Conservation (phyloP, 2,888 invertebrate genomes). For the Cataglyphis livida region DNA sequence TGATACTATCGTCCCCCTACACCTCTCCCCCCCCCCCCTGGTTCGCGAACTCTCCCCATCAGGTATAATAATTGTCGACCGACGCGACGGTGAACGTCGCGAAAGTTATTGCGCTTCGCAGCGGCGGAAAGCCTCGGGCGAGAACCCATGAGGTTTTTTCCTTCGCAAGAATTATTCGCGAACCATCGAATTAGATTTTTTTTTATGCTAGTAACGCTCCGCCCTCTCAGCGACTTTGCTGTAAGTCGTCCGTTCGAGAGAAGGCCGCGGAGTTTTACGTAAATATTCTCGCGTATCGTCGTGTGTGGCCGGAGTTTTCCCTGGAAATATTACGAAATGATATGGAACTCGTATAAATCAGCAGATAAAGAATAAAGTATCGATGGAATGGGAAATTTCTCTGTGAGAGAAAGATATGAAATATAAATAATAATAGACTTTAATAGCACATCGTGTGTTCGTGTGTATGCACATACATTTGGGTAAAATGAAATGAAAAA, state of each 20-base stretch:
- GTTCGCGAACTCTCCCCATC: slow-evolving; percentile 27
- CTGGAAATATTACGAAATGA: neutral
- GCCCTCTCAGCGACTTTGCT: slow-evolving; percentile 5
- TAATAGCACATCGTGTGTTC: neutral
- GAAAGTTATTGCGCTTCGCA: slow-evolving; percentile 47
- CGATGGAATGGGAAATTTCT: neutral
- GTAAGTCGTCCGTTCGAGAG: slow-evolving; percentile 33
- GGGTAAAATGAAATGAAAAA: neutral
- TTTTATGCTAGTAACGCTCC: neutral
- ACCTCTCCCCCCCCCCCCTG: neutral
- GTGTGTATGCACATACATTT: neutral
- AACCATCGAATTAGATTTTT: slow-evolving; percentile 42
- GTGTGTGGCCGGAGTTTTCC: neutral
- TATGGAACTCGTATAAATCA: neutral
- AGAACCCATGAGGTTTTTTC: slow-evolving; percentile 20
- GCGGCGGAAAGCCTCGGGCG: slow-evolving; percentile 23
- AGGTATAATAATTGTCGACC: slow-evolving; percentile 45
- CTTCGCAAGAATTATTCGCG: slow-evolving; percentile 44
- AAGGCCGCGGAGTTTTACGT: slow-evolving; percentile 10
- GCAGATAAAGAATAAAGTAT: neutral
- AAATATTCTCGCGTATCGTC: slow-evolving; percentile 9
- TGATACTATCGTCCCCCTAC: neutral
- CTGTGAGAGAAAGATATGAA: neutral
- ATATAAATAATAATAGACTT: neutral
- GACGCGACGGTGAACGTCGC: slow-evolving; percentile 52